Evolutionary conservation across 2,888 invertebrate genomes (phyloP), one percentile per base, ranked within the genome.

Genomic region (Pollenia amentaria): DNA sequence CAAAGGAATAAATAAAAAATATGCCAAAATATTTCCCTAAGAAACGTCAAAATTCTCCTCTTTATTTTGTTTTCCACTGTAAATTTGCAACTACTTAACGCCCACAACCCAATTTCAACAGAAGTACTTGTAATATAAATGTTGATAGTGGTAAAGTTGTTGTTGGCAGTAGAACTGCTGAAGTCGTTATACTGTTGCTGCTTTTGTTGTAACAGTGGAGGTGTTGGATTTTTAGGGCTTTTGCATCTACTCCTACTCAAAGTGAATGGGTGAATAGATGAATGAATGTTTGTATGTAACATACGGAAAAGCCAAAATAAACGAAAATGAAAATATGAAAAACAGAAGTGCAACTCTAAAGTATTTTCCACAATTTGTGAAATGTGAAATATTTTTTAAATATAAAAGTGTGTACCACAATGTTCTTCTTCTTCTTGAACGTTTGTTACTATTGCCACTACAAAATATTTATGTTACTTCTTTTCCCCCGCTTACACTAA

Each of bases 331-430:
- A 83, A 64, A 48, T 72, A 62, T 65, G 38, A 67, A 60, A 78
- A 73, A 55, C 67, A 79, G 60, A 78, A 73, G 60, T 79, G 73
- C 67, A 84, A 67, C 67, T 84, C 60, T 51, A 67, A 78, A 84
- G 72, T 57, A 72, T 77, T 84, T 78, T 78, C 11, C 78, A 65
- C 78, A 86, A 86, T 82, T 83, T 70, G 46, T 76, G 75, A 79
- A 83, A 67, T 75, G 64, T 83, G 55, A 86, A 82, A 79, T 79
- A 79, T 86, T 75, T 29, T 29, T 80, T 53, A 76, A 40, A n/a
- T 57, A 48, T 21, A 42, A 76, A 29, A 29, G 29, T 29, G 4
- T 6, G 6, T 29, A 29, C 29, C 29, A 29, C 29, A 29, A 60
- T 76, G 53, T 64, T 46, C 64, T 64, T 40, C 44, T 70, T 38